A percentile compares a stretch with the other conserved stretches of the same genome.
Evolutionary conservation across 2,797 vertebrate species (phyloP).

Genomic region (Lacerta bilineata): DNA sequence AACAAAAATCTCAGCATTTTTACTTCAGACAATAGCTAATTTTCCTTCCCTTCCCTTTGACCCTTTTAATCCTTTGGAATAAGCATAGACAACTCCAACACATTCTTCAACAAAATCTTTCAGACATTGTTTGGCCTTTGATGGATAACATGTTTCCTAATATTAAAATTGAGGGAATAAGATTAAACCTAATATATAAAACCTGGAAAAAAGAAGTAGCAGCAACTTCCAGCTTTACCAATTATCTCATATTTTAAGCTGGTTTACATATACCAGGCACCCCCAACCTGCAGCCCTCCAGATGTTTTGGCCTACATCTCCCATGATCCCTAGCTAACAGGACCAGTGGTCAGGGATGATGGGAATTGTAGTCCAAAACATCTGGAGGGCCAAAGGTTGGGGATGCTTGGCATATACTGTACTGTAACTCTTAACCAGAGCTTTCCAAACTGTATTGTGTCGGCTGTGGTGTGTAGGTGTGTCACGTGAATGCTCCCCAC

Average conservation of each 20-base stretch:
- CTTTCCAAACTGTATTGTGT: too few relatives aligned
- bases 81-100: conserved; percentile 51
- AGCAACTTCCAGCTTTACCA: not conserved
- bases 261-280: not conserved
- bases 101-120: conserved; percentile 61
- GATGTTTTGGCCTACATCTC: too few relatives aligned
- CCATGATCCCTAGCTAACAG: too few relatives aligned
- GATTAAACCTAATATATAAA: conserved; percentile 60
- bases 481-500: too few relatives aligned
- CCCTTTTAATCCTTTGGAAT: conserved; percentile 70
- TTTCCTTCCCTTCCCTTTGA: conserved; percentile 61
- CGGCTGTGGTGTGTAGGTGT: too few relatives aligned
- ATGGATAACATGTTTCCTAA: conserved; percentile 68
- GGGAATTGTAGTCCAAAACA: too few relatives aligned
- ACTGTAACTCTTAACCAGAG: too few relatives aligned
- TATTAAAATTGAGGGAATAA: conserved; percentile 69
- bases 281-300: too few relatives aligned
- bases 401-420: too few relatives aligned
- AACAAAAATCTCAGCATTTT: conserved; percentile 60
- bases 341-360: too few relatives aligned
- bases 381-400: too few relatives aligned
- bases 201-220: conserved; percentile 53
- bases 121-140: conserved; percentile 69
- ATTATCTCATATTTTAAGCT: not conserved
- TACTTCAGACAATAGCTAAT: conserved; percentile 74